Base-by-base conservation (phyloP, 2,888 invertebrate species). In the Matsumyia berberina region DNA sequence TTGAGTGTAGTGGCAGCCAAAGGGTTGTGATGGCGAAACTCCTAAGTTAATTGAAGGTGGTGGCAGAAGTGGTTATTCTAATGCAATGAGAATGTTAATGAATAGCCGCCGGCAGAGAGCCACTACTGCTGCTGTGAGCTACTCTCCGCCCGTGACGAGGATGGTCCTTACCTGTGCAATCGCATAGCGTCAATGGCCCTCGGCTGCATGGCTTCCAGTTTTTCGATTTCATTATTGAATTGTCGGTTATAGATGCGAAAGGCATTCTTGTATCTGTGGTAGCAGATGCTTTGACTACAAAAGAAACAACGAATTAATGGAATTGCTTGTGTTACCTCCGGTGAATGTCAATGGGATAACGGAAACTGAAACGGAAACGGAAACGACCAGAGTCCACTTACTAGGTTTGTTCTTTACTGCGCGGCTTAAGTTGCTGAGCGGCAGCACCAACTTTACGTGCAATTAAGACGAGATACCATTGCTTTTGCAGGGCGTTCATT, bases 121-220 rank as follows among this genome's bases (percentile, higher is more conserved):
- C 17, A 24, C 12, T 62, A 12, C 35, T 19, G n/a, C n/a, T n/a
- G n/a, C n/a, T n/a, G n/a, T n/a, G n/a, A n/a, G n/a, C n/a, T n/a
- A n/a, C 9, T 53, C 64, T 46, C 46, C 15, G 29, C 44, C 7
- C 31, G 29, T 0, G 35, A 5, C 31, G 19, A 57, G 12, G 69
- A 9, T 6, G 24, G 9, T 37, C 42, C 86, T 87, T 83, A 92
- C 91, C 92, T 91, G 88, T 92, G 91, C 67, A 92, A 89, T 79
- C 92, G 89, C 91, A 92, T 91, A 17, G 91, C 91, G 88, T 91
- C 90, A 78, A 91, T 90, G 74, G 92, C 92, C 82, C 89, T 90
- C n/a, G 90, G 90, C 82, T 92, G 92, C 91, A 91, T 91, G 78
- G 90, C 88, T 87, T 91, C 92, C 82, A 90, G 90, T 87, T 89